phyloP scores from a whole-genome alignment of 2,113 vertebrate species.

The Chrysemys picta region DNA sequence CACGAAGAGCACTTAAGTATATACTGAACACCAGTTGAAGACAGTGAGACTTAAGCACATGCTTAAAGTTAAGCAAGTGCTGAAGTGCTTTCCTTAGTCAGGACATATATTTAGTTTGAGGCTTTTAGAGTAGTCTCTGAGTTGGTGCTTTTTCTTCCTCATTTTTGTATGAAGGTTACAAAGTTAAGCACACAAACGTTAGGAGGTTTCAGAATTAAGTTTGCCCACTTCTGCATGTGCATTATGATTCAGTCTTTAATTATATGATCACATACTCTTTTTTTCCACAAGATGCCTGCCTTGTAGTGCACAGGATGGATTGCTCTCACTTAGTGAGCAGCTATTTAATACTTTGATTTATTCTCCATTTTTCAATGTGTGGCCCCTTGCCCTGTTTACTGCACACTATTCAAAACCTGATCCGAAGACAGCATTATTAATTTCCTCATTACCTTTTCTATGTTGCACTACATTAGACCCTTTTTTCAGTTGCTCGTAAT shows the following conservation, averaged over 20 bases:
- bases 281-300: not conserved
- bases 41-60: not conserved
- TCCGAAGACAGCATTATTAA: not conserved
- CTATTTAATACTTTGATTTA: not conserved
- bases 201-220: not conserved
- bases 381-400: not conserved
- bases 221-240: not conserved
- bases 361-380: not conserved
- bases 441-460: not conserved
- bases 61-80: not conserved
- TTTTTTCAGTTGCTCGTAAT: not conserved
- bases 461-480: not conserved
- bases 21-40: not conserved
- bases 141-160: not conserved
- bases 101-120: not conserved
- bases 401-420: not conserved
- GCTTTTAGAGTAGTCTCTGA: not conserved
- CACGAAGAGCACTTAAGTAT: not conserved
- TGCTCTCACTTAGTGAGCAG: not conserved
- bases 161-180: not conserved
- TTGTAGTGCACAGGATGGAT: not conserved
- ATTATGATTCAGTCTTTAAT: fast-evolving
- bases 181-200: not conserved
- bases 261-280: not conserved
- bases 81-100: not conserved